Evolutionary conservation across 2,888 invertebrate genomes (phyloP).

Genomic region (Coelogynopora nodosa): DNA sequence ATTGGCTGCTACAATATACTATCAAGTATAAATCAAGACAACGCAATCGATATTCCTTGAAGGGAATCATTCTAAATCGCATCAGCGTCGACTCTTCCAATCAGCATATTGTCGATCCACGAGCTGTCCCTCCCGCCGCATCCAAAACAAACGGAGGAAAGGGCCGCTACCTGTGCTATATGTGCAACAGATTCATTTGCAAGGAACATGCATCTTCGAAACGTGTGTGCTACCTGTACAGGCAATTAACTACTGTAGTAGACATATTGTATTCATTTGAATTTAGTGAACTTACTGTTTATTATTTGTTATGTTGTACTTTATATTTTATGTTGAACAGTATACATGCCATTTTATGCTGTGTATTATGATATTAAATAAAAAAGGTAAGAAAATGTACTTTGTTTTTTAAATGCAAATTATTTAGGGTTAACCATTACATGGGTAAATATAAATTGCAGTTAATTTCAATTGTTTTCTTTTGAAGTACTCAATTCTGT

Average conservation of each 20-base stretch:
- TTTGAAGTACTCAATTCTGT: too few species aligned
- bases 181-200: not conserved
- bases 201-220: not conserved
- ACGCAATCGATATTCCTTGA: not conserved
- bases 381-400: not conserved
- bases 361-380: not conserved
- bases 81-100: not conserved
- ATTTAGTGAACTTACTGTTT: not conserved
- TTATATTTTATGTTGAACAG: not conserved
- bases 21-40: not conserved
- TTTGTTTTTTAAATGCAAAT: not conserved
- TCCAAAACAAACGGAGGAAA: not conserved
- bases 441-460: too few species aligned
- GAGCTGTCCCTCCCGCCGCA: not conserved
- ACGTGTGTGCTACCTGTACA: not conserved
- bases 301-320: not conserved
- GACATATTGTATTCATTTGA: not conserved
- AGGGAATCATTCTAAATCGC: not conserved
- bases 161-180: not conserved
- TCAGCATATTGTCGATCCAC: not conserved
- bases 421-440: not conserved
- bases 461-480: too few species aligned
- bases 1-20: not conserved
- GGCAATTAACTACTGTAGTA: not conserved
- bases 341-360: not conserved